Conservation (phyloP, 2,113 vertebrate species). For the Vulpes lagopus region DNA sequence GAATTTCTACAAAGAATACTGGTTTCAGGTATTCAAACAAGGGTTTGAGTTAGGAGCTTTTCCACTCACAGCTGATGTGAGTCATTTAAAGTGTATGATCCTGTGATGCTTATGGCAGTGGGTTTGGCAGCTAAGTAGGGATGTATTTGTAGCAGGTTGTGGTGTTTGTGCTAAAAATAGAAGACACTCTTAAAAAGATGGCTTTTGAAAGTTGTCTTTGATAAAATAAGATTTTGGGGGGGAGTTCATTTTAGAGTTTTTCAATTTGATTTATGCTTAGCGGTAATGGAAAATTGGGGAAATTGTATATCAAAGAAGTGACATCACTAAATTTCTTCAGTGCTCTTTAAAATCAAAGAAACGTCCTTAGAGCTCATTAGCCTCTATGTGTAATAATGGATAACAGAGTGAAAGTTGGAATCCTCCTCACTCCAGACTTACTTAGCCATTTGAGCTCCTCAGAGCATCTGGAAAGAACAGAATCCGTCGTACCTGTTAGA, state of each 20-base stretch:
- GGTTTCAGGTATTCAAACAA: background rate
- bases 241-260: background rate
- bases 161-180: background rate
- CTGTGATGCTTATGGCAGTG: fast-evolving
- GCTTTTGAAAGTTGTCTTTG: background rate
- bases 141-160: fast-evolving
- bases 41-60: background rate
- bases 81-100: fast-evolving
- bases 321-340: background rate
- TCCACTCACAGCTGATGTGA: background rate
- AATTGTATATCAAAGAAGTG: background rate
- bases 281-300: background rate
- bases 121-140: background rate
- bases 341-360: background rate
- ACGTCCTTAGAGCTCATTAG: background rate
- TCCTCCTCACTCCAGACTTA: background rate
- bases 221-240: background rate
- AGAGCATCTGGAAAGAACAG: background rate
- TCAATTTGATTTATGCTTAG: background rate
- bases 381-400: background rate
- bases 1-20: background rate
- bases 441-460: background rate
- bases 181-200: background rate
- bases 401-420: background rate
- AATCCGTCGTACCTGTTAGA: fast-evolving